phyloP scores from a whole-genome alignment of 2,888 invertebrate species.

The Drosophila subquinaria region DNA sequence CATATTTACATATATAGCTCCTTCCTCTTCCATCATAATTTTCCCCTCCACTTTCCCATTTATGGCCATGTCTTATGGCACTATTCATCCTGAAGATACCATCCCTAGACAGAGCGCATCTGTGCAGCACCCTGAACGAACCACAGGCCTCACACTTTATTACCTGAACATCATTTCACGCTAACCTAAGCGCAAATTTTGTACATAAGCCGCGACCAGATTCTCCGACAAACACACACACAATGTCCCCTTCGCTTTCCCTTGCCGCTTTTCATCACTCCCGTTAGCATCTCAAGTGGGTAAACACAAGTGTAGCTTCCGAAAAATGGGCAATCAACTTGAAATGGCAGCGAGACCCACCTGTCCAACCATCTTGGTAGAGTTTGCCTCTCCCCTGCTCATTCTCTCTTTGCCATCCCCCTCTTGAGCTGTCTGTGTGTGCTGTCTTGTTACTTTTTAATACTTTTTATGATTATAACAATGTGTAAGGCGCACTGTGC shows the following conservation, averaged over 20 bases:
- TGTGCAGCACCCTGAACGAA: conserved; percentile 19
- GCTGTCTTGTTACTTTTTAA: conserved; percentile 68
- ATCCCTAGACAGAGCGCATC: conserved; percentile 44
- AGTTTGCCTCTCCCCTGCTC: background rate
- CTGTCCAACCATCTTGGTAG: conserved; percentile 36
- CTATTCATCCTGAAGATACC: conserved; percentile 15
- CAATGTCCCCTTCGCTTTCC: background rate
- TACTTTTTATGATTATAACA: conserved; percentile 81
- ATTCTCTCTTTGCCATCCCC: no score
- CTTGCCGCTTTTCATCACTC: conserved; percentile 10
- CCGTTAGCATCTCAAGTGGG: conserved; percentile 49
- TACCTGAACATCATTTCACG: conserved; percentile 78
- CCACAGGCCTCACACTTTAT: conserved; percentile 58
- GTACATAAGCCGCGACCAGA: conserved; percentile 71
- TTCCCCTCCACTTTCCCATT: conserved; percentile 6
- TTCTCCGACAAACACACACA: conserved; percentile 36
- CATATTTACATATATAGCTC: no score
- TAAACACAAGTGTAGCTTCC: conserved; percentile 76
- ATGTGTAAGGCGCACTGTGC: conserved; percentile 62
- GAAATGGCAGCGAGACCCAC: conserved; percentile 66
- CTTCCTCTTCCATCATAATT: background rate
- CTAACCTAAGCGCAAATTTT: conserved; percentile 77
- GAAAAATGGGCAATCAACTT: conserved; percentile 80
- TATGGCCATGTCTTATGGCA: conserved; percentile 6
- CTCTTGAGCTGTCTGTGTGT: no score